These are phyloP conservation scores for Rallus limicola DNA, from an alignment of 2,113 vertebrate species.

Conservation along the genomic window DNA sequence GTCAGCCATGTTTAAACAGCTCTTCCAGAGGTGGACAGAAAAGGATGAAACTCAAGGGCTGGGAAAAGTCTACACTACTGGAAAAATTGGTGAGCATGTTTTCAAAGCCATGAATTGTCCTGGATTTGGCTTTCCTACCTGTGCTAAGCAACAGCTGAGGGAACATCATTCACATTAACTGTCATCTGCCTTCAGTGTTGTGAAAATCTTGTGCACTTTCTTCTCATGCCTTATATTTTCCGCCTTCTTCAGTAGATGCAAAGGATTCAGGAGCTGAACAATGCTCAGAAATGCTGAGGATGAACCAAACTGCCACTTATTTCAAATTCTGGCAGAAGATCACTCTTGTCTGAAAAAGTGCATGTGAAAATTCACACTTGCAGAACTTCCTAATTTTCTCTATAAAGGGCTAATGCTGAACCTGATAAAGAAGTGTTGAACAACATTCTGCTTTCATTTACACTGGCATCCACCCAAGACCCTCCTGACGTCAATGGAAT, in stretches of 20 bases:
- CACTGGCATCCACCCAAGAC: background rate
- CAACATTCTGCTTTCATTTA: slow-evolving; percentile 4
- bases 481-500: background rate
- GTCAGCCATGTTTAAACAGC: slow-evolving; percentile 89
- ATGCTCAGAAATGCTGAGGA: background rate
- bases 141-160: background rate
- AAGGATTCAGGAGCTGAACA: background rate
- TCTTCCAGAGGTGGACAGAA: slow-evolving; percentile 88
- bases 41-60: slow-evolving; percentile 79
- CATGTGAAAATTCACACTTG: background rate
- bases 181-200: background rate
- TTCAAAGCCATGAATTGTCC: background rate
- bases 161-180: background rate
- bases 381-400: background rate
- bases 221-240: background rate
- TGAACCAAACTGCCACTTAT: background rate
- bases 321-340: background rate
- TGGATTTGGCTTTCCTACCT: background rate
- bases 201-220: background rate
- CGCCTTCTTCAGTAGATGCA: background rate
- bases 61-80: slow-evolving; percentile 76
- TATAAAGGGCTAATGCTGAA: background rate
- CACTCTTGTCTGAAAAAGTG: background rate
- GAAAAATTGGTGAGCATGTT: slow-evolving; percentile 82
- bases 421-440: background rate